A percentile compares a stretch with the other conserved stretches of the same genome.
These are phyloP conservation scores for Iphiclides podalirius DNA, from an alignment of 2,888 invertebrate species.

Conservation along the genomic window DNA sequence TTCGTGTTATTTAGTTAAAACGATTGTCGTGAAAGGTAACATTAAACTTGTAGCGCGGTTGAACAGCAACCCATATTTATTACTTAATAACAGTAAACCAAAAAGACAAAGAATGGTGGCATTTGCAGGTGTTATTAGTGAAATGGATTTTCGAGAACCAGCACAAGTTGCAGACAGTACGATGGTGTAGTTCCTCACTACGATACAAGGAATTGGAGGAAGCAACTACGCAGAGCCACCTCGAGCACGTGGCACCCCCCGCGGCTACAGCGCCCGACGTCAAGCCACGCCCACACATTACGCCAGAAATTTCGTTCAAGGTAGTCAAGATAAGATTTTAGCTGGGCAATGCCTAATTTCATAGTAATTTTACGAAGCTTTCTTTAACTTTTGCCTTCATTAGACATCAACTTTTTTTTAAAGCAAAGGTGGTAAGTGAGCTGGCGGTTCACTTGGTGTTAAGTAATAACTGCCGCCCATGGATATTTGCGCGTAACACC, in stretches of 20 bases:
- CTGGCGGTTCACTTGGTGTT: no score
- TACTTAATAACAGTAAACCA: not conserved
- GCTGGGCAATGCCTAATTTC: not conserved
- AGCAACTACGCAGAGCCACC: constrained; percentile 37
- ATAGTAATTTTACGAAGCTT: no score
- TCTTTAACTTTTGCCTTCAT: no score
- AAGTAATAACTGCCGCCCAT: no score
- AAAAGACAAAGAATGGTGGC: not conserved
- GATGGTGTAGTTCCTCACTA: constrained; percentile 79
- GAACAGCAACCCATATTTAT: not conserved
- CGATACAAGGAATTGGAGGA: constrained; percentile 75
- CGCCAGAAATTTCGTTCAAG: constrained; percentile 78
- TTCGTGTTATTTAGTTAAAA: not conserved
- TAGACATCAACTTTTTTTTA: no score
- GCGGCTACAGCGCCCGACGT: constrained; percentile 31
- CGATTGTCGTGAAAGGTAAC: not conserved
- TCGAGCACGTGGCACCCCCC: constrained; percentile 44
- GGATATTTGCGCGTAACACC: constrained; percentile 5
- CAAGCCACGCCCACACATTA: constrained; percentile 55
- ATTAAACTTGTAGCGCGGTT: not conserved
- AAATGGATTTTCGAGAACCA: constrained; percentile 86
- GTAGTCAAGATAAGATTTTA: constrained; percentile 48
- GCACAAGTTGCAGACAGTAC: constrained; percentile 83
- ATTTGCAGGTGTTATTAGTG: constrained; percentile 76
- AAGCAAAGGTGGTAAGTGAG: no score